Conservation (phyloP, 2,888 invertebrate species). For the Oscheius sp. region DNA sequence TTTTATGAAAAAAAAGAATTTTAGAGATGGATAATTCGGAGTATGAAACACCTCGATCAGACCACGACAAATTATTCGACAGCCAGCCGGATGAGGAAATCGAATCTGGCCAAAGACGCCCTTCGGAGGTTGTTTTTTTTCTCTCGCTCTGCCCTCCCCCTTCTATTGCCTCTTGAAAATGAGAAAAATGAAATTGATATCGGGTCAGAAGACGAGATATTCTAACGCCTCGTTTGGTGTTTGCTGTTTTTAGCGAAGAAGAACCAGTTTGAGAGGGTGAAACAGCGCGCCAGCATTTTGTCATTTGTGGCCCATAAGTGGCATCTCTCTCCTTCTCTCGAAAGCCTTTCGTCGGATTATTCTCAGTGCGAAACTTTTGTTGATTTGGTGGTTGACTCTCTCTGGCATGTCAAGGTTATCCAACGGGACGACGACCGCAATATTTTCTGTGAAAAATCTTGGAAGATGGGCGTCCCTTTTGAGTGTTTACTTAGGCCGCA, state of each 20-base stretch:
- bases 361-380: constrained; percentile 3
- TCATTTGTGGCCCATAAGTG: constrained; percentile 15
- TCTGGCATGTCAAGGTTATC: constrained; percentile 29
- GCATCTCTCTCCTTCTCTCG: background rate
- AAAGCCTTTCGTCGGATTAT: no score
- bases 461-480: background rate
- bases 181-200: no score
- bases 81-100: background rate
- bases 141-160: no score
- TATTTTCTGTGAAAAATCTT: no score
- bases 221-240: constrained; percentile 20
- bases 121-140: no score
- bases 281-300: constrained; percentile 32
- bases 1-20: background rate
- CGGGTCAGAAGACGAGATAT: background rate
- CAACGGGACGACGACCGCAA: background rate
- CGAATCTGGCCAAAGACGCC: background rate
- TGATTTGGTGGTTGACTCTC: background rate
- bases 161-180: no score
- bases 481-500: constrained; percentile 29
- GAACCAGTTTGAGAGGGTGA: constrained; percentile 22
- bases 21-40: background rate
- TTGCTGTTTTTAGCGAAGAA: constrained; percentile 30
- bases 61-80: constrained; percentile 1
- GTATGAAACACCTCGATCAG: background rate